phyloP scores from a whole-genome alignment of 2,113 vertebrate species.

The Salvelinus namaycush region DNA sequence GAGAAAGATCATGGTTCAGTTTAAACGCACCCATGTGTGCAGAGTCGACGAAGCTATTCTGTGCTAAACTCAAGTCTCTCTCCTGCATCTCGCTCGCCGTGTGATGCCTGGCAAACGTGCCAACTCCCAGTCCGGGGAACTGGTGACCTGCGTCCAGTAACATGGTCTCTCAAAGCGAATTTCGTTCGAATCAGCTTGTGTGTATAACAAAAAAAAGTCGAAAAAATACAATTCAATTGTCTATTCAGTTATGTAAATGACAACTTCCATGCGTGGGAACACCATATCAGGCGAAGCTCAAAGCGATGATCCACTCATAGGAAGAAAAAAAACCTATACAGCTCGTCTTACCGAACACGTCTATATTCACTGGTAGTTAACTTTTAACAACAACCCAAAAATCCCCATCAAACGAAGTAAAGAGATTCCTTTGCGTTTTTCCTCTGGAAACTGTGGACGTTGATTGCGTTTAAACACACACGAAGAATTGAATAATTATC shows the following conservation, averaged over 20 bases:
- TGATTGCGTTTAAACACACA: constrained; percentile 48
- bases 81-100: constrained; percentile 94
- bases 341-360: constrained; percentile 11
- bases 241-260: constrained; percentile 50
- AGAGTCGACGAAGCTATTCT: constrained; percentile 96
- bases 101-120: constrained; percentile 93
- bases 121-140: constrained; percentile 96
- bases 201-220: constrained; percentile 21
- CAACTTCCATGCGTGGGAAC: constrained; percentile 71
- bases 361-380: constrained; percentile 58
- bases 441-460: constrained; percentile 40
- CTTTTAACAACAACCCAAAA: constrained; percentile 47
- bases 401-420: constrained; percentile 58
- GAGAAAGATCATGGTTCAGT: constrained; percentile 96
- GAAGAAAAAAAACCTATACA: constrained; percentile 8
- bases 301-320: constrained; percentile 63
- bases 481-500: constrained; percentile 63
- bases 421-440: constrained; percentile 63
- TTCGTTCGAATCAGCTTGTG: constrained; percentile 42
- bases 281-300: constrained; percentile 69
- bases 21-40: constrained; percentile 98
- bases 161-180: constrained; percentile 74
- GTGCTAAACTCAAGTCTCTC: constrained; percentile 93
- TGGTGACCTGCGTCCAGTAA: constrained; percentile 97
- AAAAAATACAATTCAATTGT: constrained; percentile 52